Conservation (phyloP, 1,140 invertebrate genomes). For the Periplaneta americana region DNA sequence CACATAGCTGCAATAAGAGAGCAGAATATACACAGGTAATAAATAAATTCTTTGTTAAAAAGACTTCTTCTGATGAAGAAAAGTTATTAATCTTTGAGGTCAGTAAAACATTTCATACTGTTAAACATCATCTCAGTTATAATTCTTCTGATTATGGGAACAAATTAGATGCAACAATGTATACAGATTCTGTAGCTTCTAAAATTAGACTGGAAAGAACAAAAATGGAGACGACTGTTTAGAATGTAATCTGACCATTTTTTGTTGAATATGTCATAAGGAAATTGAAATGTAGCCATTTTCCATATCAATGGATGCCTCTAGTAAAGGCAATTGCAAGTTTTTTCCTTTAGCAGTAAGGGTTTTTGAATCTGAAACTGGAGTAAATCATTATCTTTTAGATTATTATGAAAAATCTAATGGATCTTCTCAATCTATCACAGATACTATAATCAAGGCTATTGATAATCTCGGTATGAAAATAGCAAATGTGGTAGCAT, state of each 20-base stretch:
- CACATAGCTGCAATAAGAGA: background rate
- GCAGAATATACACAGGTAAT: background rate
- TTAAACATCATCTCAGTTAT: background rate
- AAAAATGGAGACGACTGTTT: background rate
- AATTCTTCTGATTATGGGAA: background rate
- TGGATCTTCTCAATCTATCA: background rate
- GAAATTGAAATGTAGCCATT: background rate
- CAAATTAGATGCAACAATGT: background rate
- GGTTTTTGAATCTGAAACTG: background rate
- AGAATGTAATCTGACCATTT: background rate
- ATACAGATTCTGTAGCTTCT: background rate
- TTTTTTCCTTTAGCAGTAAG: background rate
- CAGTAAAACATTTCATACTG: background rate
- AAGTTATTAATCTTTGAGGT: background rate
- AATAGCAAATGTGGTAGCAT: background rate
- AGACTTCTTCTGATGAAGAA: background rate
- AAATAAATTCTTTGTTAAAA: background rate
- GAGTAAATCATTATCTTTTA: background rate
- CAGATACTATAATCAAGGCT: background rate
- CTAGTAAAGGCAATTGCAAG: background rate
- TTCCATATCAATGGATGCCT: background rate
- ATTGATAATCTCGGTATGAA: background rate
- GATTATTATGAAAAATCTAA: background rate
- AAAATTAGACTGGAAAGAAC: background rate
- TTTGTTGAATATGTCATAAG: background rate